Conservation (phyloP, 2,888 invertebrate species). For the Cephus sareptanus region DNA sequence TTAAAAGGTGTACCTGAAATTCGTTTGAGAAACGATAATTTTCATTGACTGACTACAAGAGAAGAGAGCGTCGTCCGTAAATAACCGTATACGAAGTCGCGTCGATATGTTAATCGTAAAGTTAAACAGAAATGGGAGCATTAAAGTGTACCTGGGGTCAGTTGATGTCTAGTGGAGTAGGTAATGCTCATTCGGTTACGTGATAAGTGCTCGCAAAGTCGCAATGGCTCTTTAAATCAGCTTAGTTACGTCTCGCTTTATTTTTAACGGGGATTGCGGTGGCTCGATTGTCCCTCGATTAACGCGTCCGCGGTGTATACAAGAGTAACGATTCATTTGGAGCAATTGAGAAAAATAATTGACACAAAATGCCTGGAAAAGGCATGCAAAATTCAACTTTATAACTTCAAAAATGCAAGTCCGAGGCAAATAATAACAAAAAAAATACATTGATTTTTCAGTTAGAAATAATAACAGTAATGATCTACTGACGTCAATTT, state of each 20-base stretch:
- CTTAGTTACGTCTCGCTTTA: constrained; percentile 34
- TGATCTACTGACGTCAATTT: too few relatives aligned
- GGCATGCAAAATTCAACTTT: too few relatives aligned
- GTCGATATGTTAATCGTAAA: constrained; percentile 56
- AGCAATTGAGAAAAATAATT: too few relatives aligned
- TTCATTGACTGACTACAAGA: constrained; percentile 27
- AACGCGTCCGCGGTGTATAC: too few relatives aligned
- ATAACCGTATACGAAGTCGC: constrained; percentile 49
- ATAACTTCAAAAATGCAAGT: too few relatives aligned
- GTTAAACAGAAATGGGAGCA: constrained; percentile 58
- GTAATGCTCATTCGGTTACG: constrained; percentile 46
- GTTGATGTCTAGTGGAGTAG: constrained; percentile 39
- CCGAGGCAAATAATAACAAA: too few relatives aligned
- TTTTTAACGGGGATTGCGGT: constrained; percentile 20
- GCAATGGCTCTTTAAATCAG: constrained; percentile 49
- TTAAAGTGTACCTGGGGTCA: constrained; percentile 42
- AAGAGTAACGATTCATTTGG: too few relatives aligned
- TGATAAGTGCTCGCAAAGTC: constrained; percentile 49
- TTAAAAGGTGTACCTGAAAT: constrained; percentile 21
- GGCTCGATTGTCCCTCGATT: too few relatives aligned
- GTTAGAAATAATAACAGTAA: too few relatives aligned
- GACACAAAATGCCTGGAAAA: too few relatives aligned
- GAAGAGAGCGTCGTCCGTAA: constrained; percentile 19
- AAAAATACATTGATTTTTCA: too few relatives aligned
- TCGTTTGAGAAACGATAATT: constrained; percentile 27